Evolutionary conservation across 2,888 invertebrate species (phyloP).

Genomic region (Parnassius mnemosyne): DNA sequence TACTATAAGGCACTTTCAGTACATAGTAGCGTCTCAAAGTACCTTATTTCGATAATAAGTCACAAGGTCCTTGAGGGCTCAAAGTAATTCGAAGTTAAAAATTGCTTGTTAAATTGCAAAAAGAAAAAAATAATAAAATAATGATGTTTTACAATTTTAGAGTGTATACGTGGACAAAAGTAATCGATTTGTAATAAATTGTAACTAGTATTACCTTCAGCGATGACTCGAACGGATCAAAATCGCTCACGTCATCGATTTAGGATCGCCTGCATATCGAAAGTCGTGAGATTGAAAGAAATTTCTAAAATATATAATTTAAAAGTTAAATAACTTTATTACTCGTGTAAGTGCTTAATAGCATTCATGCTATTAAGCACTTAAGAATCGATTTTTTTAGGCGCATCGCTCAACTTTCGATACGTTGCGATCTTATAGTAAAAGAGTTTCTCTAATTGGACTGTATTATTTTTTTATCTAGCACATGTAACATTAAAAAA

Average conservation of each 20-base stretch:
- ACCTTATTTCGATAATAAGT: constrained; percentile 46
- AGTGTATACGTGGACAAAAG: constrained; percentile 50
- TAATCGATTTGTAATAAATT: constrained; percentile 45
- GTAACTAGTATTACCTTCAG: constrained; percentile 45
- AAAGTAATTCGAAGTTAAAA: constrained; percentile 51
- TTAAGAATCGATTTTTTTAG: constrained; percentile 1
- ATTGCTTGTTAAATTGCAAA: constrained; percentile 69
- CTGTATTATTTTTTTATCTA: constrained; percentile 80
- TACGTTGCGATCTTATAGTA: constrained; percentile 40
- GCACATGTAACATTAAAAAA: constrained; percentile 75
- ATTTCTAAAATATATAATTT: constrained; percentile 4
- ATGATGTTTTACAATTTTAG: constrained; percentile 64
- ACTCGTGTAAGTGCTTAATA: constrained; percentile 3
- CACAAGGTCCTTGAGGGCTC: constrained; percentile 49
- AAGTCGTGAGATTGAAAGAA: constrained; percentile 11
- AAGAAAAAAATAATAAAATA: constrained; percentile 35
- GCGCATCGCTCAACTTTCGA: constrained; percentile 17
- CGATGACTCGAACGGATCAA: constrained; percentile 26
- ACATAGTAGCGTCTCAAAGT: constrained; percentile 54
- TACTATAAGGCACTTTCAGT: constrained; percentile 62
- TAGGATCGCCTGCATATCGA: constrained; percentile 9
- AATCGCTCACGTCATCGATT: constrained; percentile 4
- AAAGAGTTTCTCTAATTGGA: constrained; percentile 73
- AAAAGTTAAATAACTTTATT: not conserved
- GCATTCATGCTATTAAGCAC: constrained; percentile 12